phyloP scores from a whole-genome alignment of 1,140 invertebrate species.

The Eumaeus atala region DNA sequence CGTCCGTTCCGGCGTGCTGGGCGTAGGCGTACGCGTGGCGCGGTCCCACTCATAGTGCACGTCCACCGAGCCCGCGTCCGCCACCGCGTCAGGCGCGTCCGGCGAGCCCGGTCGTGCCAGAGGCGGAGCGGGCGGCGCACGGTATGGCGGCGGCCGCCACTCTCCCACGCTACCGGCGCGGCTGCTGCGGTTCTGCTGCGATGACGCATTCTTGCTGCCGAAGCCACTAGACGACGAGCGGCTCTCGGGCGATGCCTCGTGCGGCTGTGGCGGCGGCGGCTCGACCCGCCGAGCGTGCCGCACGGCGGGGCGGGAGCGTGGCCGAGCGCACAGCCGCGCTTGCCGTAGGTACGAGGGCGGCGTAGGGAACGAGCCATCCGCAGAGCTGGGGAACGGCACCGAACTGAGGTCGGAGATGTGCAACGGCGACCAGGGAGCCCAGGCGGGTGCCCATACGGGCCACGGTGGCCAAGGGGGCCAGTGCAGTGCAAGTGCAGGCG shows the following conservation, averaged over 20 bases:
- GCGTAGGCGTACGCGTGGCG: conserved; percentile 84
- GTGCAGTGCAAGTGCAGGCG: conserved; percentile 57
- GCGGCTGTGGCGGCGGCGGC: conserved; percentile 77
- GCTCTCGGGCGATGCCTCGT: conserved; percentile 89
- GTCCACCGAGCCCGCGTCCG: conserved; percentile 90
- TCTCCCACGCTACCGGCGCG: conserved; percentile 83
- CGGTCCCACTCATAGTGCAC: conserved; percentile 96
- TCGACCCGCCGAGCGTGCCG: conserved; percentile 30
- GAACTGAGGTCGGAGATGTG: conserved; percentile 90
- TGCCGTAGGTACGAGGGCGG: conserved; percentile 1
- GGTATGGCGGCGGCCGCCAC: conserved; percentile 84
- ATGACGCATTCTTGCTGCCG: conserved; percentile 91
- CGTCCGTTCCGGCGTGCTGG: conserved; percentile 77
- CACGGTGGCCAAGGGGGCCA: conserved; percentile 79
- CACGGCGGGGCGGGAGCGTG: conserved; percentile 76
- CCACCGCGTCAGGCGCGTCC: conserved; percentile 36
- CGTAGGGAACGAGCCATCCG: conserved; percentile 77
- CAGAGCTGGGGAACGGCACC: conserved; percentile 86
- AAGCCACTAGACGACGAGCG: conserved; percentile 91
- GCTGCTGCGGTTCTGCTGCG: conserved; percentile 81
- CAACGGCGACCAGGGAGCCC: conserved; percentile 79
- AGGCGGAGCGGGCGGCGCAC: conserved; percentile 80
- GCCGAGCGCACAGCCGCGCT: conserved; percentile 62
- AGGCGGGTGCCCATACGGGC: conserved; percentile 75
- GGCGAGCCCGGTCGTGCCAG: conserved; percentile 38